These are phyloP conservation scores for Yponomeuta plumbellus DNA, from an alignment of 2,888 invertebrate genomes.

Conservation along the genomic window DNA sequence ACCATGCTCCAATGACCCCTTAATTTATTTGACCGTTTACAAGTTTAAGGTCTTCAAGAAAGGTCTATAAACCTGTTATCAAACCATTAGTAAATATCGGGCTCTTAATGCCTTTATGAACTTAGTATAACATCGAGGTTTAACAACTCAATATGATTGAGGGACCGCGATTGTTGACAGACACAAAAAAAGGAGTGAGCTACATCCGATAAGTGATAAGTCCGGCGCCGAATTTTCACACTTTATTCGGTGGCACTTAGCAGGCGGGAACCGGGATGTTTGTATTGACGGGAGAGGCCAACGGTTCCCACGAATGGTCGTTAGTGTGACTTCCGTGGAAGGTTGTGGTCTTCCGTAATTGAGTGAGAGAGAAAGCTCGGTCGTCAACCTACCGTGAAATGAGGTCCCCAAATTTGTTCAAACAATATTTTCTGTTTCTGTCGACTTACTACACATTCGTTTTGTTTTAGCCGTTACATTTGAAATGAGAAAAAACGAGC, in stretches of 20 bases:
- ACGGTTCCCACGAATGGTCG: constrained; percentile 51
- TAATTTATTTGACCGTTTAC: not conserved
- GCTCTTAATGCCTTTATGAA: not conserved
- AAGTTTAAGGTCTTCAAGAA: constrained; percentile 2
- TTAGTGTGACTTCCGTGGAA: constrained; percentile 49
- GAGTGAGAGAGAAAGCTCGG: constrained; percentile 16
- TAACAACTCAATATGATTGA: not conserved
- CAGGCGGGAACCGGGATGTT: constrained; percentile 34
- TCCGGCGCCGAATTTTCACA: constrained; percentile 12
- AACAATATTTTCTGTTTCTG: not conserved
- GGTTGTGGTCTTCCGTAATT: constrained; percentile 14
- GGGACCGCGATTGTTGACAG: not conserved
- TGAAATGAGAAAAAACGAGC: constrained; percentile 16
- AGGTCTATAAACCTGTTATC: constrained; percentile 11
- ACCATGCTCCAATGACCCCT: not conserved
- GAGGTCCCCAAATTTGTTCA: constrained; percentile 8
- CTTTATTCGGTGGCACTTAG: constrained; percentile 20
- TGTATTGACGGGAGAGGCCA: constrained; percentile 29
- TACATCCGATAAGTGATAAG: not conserved
- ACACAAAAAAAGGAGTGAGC: not conserved
- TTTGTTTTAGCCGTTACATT: constrained; percentile 25
- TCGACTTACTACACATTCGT: not conserved
- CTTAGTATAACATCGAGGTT: not conserved
- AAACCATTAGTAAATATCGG: constrained; percentile 8
- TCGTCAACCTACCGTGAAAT: constrained; percentile 20